Evolutionary conservation across 2,113 vertebrate species (phyloP), one percentile per base, ranked within the genome.

Genomic region (Cyprinodon variegatus): DNA sequence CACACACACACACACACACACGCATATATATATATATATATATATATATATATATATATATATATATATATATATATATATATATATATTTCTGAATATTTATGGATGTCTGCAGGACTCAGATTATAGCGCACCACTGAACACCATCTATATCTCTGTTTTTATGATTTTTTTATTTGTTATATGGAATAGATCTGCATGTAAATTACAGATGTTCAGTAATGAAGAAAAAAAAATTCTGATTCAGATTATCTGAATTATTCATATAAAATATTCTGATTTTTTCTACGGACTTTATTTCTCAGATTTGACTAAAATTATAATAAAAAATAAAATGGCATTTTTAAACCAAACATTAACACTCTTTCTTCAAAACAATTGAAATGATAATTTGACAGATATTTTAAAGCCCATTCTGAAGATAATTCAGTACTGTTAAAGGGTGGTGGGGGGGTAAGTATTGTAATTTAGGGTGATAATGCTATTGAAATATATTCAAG

Each of bases 401-500:
- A 64, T 43, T 59, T 89, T 88, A 85, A 73, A 76, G 69, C 71
- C 74, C 76, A 85, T 87, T 90, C 86, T 87, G 80, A 83, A 83
- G 81, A 84, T 83, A 74, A 87, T 87, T 87, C 77, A 85, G 80
- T 85, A 76, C 83, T 64, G 83, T 70, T 88, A 76, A 84, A 88
- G 84, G 76, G 75, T 29, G 50, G 40, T n/a, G 63, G 9, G 3
- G 60, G 60, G 46, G 68, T 76, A 74, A 74, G 89, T 84, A 78
- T 83, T 82, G 90, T 91, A 91, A 91, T 90, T 87, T 75, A 43
- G 63, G 71, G 71, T 83, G 88, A 89, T 92, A 93, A 92, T 93
- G 87, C 83, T 92, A 93, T 92, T 93, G 87, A 91, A 93, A 93
- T 92, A 80, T 93, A 93, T 93, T 93, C 92, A 93, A 91, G 92